Base-by-base conservation (phyloP, 2,113 vertebrate genomes). In the Pogonocichla stellata region DNA sequence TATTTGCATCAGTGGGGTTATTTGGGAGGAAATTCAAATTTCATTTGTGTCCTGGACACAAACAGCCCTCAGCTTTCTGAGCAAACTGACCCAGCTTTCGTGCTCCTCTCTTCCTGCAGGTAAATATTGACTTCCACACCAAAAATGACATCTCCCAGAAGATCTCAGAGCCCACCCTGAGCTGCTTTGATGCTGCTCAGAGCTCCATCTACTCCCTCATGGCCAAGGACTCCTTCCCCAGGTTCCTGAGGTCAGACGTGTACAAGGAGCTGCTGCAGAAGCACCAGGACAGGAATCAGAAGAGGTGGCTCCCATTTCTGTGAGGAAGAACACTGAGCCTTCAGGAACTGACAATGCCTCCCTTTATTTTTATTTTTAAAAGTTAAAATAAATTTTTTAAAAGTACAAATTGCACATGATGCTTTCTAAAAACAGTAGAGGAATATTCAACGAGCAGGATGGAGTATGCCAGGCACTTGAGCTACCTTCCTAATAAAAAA, bases 81-180 rank as follows among this genome's bases (percentile, higher is more conserved):
- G 43, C 79, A 50, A 90, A 70, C 51, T 75, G 73, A 95, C 78
- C 10, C 4, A 29, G 22, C n/a, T 81, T 61, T 75, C 33, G 11
- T 67, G 40, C 19, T 96, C 54, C 66, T 97, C 96, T 80, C 86
- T 95, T 78, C 93, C 89, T 61, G 51, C 97, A 98, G 98, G 97
- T 98, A 73, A 98, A 98, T 81, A 98, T 98, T 73, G 98, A 98
- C 89, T 98, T 98, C 94, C 97, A 96, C 6, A 98, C 98, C 83
- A 98, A 97, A 93, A 97, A 54, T 5, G 62, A 96, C 87, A 98
- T 98, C 66, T 97, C 97, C 79, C 97, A 96, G 93, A 98, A 96
- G 29, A 98, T 98, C 36, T 95, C 94, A 0, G 93, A 98, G 72
- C 97, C 98, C 61, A 98, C 97, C 8, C 94, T 97, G 81, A 96